These are phyloP conservation scores for Heterochromis multidens DNA, from an alignment of 2,113 vertebrate genomes.

Conservation along the genomic window DNA sequence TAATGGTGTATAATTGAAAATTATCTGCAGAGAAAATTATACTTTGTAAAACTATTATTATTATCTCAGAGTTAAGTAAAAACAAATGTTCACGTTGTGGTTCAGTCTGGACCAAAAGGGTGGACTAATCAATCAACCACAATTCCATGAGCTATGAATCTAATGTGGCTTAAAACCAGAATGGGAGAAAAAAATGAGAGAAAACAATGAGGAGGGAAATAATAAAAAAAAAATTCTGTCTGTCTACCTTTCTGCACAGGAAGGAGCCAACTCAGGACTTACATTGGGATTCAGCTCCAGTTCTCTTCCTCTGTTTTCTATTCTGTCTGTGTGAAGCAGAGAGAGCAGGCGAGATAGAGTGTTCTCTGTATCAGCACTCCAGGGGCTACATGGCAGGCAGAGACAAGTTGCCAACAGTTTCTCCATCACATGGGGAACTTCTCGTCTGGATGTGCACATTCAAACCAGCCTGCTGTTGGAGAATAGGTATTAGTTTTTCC, in stretches of 20 bases:
- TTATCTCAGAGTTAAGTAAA: neutral
- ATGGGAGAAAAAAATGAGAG: neutral
- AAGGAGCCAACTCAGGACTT: neutral
- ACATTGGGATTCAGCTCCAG: conserved; percentile 51
- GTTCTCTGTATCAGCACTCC: conserved; percentile 49
- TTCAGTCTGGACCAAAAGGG: neutral
- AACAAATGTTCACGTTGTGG: neutral
- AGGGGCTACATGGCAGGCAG: conserved; percentile 16
- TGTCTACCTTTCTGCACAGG: neutral
- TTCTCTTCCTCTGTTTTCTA: conserved; percentile 36
- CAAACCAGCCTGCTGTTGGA: neutral
- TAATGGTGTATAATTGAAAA: neutral
- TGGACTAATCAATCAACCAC: neutral
- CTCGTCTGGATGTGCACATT: neutral
- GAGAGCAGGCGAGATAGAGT: conserved; percentile 26
- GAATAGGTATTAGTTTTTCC: neutral
- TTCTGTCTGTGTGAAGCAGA: conserved; percentile 45
- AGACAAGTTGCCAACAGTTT: conserved; percentile 30
- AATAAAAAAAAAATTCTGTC: neutral
- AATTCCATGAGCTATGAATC: neutral
- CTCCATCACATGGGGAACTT: neutral
- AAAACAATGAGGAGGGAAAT: neutral
- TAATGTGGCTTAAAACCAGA: neutral
- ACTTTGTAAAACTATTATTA: neutral
- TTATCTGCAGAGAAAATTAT: neutral